Evolutionary conservation across 2,888 invertebrate genomes (phyloP).

Genomic region (Sacculina carcini): DNA sequence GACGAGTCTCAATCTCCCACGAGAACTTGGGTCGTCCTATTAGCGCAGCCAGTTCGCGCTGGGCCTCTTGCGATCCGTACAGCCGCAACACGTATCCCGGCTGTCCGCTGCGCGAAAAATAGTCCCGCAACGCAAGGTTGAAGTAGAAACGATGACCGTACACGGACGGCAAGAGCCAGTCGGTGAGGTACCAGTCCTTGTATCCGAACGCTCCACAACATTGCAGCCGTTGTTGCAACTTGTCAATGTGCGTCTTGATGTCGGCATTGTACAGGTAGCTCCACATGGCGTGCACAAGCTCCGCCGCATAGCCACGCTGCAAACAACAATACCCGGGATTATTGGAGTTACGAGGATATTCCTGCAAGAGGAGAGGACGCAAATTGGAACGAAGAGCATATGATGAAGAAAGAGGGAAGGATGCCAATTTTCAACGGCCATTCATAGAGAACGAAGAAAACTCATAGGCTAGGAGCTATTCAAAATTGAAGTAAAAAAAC

Average conservation of each 20-base stretch:
- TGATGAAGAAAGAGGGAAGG: too few relatives aligned
- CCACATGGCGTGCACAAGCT: not conserved
- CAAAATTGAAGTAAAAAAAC: too few relatives aligned
- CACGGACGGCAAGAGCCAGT: not conserved
- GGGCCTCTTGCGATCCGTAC: not conserved
- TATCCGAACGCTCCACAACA: not conserved
- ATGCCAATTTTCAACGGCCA: too few relatives aligned
- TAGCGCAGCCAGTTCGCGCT: not conserved
- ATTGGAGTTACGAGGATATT: too few relatives aligned
- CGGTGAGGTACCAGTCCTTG: not conserved
- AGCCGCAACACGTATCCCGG: not conserved
- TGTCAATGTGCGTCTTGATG: not conserved
- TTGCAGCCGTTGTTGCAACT: not conserved
- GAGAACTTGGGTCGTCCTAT: not conserved
- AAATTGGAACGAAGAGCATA: too few relatives aligned
- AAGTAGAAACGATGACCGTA: not conserved
- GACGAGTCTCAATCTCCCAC: not conserved
- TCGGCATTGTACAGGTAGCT: not conserved
- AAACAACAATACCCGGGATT: too few relatives aligned
- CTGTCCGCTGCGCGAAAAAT: not conserved
- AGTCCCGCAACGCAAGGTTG: not conserved
- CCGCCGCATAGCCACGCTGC: not conserved
- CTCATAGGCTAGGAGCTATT: too few relatives aligned
- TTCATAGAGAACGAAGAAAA: too few relatives aligned
- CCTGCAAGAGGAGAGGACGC: too few relatives aligned